Evolutionary conservation across 2,888 invertebrate species (phyloP).

Genomic region (Syrista parreyssii): DNA sequence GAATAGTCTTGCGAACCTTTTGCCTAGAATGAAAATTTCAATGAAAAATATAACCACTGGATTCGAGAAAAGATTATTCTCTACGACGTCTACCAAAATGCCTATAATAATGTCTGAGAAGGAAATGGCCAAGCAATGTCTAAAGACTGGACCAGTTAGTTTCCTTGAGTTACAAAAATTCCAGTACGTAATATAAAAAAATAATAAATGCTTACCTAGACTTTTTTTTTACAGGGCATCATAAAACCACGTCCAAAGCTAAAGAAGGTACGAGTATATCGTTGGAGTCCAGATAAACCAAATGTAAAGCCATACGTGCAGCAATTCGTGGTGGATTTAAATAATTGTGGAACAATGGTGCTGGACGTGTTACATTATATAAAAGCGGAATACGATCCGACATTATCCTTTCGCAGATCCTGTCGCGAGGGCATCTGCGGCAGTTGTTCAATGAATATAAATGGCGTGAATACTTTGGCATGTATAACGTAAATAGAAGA

Average conservation of each 20-base stretch:
- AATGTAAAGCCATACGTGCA: constrained; percentile 69
- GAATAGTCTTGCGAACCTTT: neutral
- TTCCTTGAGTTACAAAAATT: neutral
- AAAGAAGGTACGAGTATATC: constrained; percentile 63
- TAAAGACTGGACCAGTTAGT: neutral
- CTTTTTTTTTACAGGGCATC: neutral
- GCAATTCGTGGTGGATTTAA: constrained; percentile 74
- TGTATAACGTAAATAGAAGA: constrained; percentile 58
- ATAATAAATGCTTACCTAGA: neutral
- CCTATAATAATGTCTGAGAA: neutral
- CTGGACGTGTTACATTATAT: constrained; percentile 74
- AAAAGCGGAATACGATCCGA: constrained; percentile 72
- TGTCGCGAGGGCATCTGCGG: constrained; percentile 78
- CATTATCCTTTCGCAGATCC: constrained; percentile 73
- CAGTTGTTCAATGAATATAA: constrained; percentile 76
- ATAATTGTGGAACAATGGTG: constrained; percentile 70
- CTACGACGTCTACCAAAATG: neutral
- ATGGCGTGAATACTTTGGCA: constrained; percentile 74
- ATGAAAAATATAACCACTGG: neutral
- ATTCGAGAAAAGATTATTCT: neutral
- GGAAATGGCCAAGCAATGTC: neutral
- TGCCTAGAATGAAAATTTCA: neutral
- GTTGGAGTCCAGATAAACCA: constrained; percentile 69
- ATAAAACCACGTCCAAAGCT: constrained; percentile 20
- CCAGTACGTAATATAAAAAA: neutral